phyloP scores from a whole-genome alignment of 2,888 invertebrate species.

The Limulus polyphemus region DNA sequence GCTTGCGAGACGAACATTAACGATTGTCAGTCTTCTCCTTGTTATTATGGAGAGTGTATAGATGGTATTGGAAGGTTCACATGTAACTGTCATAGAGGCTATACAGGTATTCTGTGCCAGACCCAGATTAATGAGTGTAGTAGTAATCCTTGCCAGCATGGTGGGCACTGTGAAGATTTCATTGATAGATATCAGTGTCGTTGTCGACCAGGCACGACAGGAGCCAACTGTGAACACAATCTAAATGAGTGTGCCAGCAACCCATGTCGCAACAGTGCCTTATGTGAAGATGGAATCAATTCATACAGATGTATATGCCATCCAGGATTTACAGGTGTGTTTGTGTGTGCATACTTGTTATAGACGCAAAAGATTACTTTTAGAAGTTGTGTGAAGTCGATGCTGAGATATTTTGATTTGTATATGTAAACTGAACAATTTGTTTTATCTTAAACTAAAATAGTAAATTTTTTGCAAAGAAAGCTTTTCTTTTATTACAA shows the following conservation, averaged over 20 bases:
- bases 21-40: constrained; percentile 69
- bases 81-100: constrained; percentile 84
- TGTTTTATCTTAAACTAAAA: too few relatives aligned
- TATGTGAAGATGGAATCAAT: constrained; percentile 83
- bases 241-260: constrained; percentile 89
- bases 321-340: constrained; percentile 56
- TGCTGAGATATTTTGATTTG: too few relatives aligned
- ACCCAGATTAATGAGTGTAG: constrained; percentile 50
- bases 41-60: constrained; percentile 76
- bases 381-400: too few relatives aligned
- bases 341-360: too few relatives aligned
- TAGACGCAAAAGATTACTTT: too few relatives aligned
- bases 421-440: too few relatives aligned
- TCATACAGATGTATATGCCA: constrained; percentile 82
- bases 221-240: constrained; percentile 81
- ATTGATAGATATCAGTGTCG: constrained; percentile 77
- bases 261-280: constrained; percentile 83
- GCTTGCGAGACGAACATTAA: constrained; percentile 85
- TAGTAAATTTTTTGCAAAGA: too few relatives aligned
- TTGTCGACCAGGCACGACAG: constrained; percentile 80
- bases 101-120: constrained; percentile 72
- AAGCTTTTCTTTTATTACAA: too few relatives aligned
- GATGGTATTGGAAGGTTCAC: constrained; percentile 85
- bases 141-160: constrained; percentile 78
- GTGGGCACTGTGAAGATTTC: constrained; percentile 78